Percentiles rank a stretch among this genome's conserved stretches.
Conservation (phyloP, 2,113 vertebrate genomes). For the Amazona vittata region DNA sequence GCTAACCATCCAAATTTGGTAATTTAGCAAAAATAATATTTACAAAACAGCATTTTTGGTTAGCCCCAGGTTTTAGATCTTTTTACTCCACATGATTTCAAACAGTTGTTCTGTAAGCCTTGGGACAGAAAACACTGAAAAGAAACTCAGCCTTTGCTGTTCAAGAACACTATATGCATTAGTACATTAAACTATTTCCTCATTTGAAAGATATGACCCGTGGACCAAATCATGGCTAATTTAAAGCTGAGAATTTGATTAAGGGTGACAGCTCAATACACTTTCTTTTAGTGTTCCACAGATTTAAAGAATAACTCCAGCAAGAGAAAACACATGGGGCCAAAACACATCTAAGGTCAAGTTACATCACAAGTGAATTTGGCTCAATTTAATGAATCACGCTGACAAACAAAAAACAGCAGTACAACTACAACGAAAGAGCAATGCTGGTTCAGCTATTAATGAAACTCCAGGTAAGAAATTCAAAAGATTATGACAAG, state of each 20-base stretch:
- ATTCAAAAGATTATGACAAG: not conserved
- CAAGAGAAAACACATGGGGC: constrained; percentile 56
- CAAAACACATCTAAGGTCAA: constrained; percentile 49
- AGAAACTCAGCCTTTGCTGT: not conserved
- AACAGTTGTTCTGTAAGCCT: constrained; percentile 9
- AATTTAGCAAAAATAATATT: constrained; percentile 29
- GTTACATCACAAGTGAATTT: constrained; percentile 55
- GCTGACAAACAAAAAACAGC: constrained; percentile 58
- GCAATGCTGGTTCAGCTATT: not conserved
- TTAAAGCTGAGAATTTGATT: constrained; percentile 59
- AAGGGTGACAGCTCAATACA: constrained; percentile 43
- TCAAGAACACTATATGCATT: not conserved
- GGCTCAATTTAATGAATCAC: constrained; percentile 50
- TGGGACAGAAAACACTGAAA: not conserved
- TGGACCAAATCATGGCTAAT: constrained; percentile 48
- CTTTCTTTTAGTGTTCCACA: constrained; percentile 22
- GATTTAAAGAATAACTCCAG: constrained; percentile 45
- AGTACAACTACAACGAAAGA: not conserved
- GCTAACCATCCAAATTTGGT: not conserved
- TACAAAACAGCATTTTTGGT: constrained; percentile 23
- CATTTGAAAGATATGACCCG: constrained; percentile 18
- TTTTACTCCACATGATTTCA: constrained; percentile 14
- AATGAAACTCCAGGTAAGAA: constrained; percentile 11
- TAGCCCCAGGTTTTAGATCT: constrained; percentile 9
- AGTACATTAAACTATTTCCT: constrained; percentile 31